Evolutionary conservation across 2,888 invertebrate genomes (phyloP), one percentile per base, ranked within the genome.

Genomic region (Hyposoter dolosus): DNA sequence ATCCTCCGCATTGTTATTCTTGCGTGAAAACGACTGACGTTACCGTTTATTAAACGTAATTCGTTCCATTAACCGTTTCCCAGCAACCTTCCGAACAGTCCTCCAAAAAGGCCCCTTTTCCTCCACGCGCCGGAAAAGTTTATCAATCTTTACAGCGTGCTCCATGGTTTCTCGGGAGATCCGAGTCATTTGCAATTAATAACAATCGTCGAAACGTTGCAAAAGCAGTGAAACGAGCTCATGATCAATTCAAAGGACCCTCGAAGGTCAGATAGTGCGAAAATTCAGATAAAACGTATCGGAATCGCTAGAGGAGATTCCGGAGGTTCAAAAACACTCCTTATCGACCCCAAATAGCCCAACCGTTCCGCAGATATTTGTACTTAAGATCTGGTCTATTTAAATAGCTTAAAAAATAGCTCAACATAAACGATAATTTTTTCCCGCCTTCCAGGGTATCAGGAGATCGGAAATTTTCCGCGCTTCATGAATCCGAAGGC

Each of bases 21-120:
- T 93, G 91, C 93, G 93, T 93, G 93, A 93, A 93, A 93, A 93
- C 93, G 92, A 86, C 92, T 89, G 91, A 86, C 90, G 92, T 91
- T 92, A 45, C 91, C 92, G 88, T 88, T 89, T 90, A 93, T 93
- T 92, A 93, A 66, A 91, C 90, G 92, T 92, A 92, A 93, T 92
- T 93, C 91, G 91, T 92, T 78, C 53, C 56, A 66, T 77, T 66
- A 77, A 77, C 65, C 66, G 65, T 66, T 66, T 50, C 15, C 47
- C 47, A 47, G 66, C 4, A 12, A 35, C 65, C 76, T 47, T 47
- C 47, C 9, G 17, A 28, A 12, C 4, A n/a, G 32, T 0, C 50
- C n/a, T 32, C 35, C 17, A 28, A 69, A 69, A 12, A 17, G 32
- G 28, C n/a, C 32, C 40, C 50, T 35, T 28, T 69, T 28, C 19